Evolutionary conservation across 2,797 vertebrate genomes (phyloP), one percentile per base, ranked within the genome.

Genomic region (Ciconia nigra): DNA sequence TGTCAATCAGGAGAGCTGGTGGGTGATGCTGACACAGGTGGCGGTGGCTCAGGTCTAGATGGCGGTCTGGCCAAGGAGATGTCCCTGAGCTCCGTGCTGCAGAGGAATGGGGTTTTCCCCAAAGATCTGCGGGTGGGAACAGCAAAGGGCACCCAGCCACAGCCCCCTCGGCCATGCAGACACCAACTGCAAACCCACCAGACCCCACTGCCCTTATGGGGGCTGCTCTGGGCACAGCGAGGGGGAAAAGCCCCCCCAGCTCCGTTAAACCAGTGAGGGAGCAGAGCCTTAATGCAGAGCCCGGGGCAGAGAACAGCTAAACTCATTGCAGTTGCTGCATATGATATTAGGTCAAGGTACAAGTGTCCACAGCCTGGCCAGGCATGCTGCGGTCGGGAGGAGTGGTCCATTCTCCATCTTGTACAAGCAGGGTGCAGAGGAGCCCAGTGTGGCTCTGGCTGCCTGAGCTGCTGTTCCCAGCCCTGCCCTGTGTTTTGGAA

Each of bases 331-430:
- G 15, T 11, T 26, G 47, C 47, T 49, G 6, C 28, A 0, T 1
- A 0, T 0, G 26, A 41, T 25, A 2, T 4, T 9, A 5, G 24
- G 21, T 4, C 39, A 21, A 3, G 66, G 29, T 14, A 17, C 0
- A 3, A 44, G 20, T 13, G 17, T 4, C 67, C 63, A 7, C 57
- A 37, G 72, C 33, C 41, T 18, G 35, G 33, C 20, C 47, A 15
- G 35, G 39, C 54, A 51, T 35, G 5, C 18, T 1, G 1, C 0
- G 3, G 11, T 2, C 1, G 0, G 79, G 74, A 52, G 24, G 11
- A 46, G 7, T 1, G 0, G 10, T 15, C 33, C 15, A 8, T 12
- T n/a, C 79, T 49, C 69, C 20, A 4, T 7, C 63, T 8, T 3
- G 10, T 11, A 13, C 15, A 17, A 55, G 33, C 13, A 46, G n/a